A percentile compares a stretch with the other conserved stretches of the same genome.
These are phyloP conservation scores for Lottia gigantea DNA, from an alignment of 2,888 invertebrate genomes.

Conservation along the genomic window DNA sequence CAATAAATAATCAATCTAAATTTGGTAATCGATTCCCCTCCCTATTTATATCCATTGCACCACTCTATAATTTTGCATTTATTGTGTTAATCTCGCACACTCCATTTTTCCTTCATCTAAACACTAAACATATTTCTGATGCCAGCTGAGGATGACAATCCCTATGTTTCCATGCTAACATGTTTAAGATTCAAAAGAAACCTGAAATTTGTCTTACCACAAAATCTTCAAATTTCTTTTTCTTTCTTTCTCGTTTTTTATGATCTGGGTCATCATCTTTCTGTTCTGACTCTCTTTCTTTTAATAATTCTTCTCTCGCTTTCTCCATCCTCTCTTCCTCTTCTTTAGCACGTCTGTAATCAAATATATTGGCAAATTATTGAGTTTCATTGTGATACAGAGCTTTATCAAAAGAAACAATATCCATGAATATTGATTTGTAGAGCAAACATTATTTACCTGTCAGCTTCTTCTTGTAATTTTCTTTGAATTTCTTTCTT, in stretches of 20 bases:
- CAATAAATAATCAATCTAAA: too few species aligned
- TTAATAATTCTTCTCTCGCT: slow-evolving; percentile 49
- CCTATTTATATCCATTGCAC: too few species aligned
- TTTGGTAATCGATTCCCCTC: too few species aligned
- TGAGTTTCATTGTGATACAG: neutral
- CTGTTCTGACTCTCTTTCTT: slow-evolving; percentile 46
- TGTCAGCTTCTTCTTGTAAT: slow-evolving; percentile 53
- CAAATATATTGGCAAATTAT: neutral
- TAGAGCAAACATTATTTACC: slow-evolving; percentile 32
- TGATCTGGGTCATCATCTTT: slow-evolving; percentile 35
- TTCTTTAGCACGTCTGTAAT: slow-evolving; percentile 46
- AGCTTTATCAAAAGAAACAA: too few species aligned
- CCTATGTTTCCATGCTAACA: too few species aligned
- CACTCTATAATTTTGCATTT: too few species aligned
- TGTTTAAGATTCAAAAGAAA: too few species aligned
- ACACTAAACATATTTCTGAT: too few species aligned
- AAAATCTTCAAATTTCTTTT: slow-evolving; percentile 43
- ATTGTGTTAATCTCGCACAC: too few species aligned
- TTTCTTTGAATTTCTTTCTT: slow-evolving; percentile 53
- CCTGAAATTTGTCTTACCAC: slow-evolving; percentile 15
- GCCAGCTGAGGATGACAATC: too few species aligned
- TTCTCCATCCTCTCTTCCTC: slow-evolving; percentile 55
- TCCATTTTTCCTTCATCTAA: too few species aligned
- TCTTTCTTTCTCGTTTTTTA: slow-evolving; percentile 44
- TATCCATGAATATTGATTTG: too few species aligned